A percentile compares a stretch with the other conserved stretches of the same genome.
Conservation (phyloP, 2,888 invertebrate genomes). For the Dryobota labecula region DNA sequence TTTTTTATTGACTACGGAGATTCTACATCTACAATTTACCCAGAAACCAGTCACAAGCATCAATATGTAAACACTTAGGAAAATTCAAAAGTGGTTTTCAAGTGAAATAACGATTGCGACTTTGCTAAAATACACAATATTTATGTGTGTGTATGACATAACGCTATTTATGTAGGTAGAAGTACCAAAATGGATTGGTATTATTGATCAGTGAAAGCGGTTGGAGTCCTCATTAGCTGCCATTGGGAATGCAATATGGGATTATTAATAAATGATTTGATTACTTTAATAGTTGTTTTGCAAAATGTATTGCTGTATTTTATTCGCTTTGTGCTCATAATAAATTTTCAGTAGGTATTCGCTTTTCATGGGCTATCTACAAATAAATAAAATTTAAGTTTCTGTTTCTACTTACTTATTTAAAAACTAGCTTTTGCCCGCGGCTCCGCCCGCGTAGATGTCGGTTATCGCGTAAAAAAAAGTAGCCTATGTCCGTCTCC, state of each 20-base stretch:
- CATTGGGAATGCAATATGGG: constrained; percentile 33
- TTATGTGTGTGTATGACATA: no score
- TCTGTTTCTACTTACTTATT: no score
- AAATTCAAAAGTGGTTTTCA: constrained; percentile 5
- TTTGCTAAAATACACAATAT: no score
- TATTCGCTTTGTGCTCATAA: constrained; percentile 12
- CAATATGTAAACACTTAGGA: not conserved
- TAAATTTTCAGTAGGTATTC: not conserved
- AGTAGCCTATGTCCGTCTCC: no score
- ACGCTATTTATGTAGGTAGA: no score
- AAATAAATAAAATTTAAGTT: no score
- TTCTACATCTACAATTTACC: constrained; percentile 36
- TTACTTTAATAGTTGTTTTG: constrained; percentile 17
- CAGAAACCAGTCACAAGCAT: constrained; percentile 14
- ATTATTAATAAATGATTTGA: constrained; percentile 41
- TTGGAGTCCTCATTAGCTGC: constrained; percentile 46
- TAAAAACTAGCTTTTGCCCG: no score
- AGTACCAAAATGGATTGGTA: constrained; percentile 47
- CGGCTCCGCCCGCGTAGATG: no score
- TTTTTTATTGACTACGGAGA: constrained; percentile 25
- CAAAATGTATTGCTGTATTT: constrained; percentile 4
- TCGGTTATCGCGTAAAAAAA: no score
- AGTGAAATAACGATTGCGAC: not conserved
- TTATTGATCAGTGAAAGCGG: constrained; percentile 49
- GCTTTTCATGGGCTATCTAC: constrained; percentile 12